These are phyloP conservation scores for Crocuta crocuta DNA, from an alignment of 2,113 vertebrate species.

Conservation along the genomic window DNA sequence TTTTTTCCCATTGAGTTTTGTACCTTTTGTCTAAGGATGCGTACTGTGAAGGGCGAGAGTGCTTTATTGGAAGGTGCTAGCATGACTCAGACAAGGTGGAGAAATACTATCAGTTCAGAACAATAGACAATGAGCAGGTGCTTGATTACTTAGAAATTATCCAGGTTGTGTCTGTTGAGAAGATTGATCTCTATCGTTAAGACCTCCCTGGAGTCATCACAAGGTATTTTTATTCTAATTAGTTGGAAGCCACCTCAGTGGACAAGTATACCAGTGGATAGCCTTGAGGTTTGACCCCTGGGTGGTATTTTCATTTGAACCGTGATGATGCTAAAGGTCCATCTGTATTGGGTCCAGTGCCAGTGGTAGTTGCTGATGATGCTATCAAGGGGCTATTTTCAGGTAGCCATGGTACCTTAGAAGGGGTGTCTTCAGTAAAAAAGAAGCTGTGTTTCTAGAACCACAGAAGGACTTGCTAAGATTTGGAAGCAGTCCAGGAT, in stretches of 20 bases:
- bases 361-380: not conserved
- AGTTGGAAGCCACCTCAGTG: not conserved
- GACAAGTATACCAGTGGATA: not conserved
- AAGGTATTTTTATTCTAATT: not conserved
- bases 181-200: not conserved
- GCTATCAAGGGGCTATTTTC: not conserved
- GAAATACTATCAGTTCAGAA: not conserved
- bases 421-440: not conserved
- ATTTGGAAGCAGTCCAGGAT: not conserved
- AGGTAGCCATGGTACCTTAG: not conserved
- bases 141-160: not conserved
- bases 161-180: not conserved
- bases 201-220: not conserved
- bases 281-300: not conserved
- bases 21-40: not conserved
- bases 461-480: not conserved
- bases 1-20: not conserved
- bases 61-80: not conserved
- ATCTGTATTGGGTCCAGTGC: not conserved
- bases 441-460: not conserved
- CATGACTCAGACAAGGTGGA: not conserved
- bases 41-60: not conserved
- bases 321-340: not conserved
- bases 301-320: not conserved
- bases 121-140: not conserved